Evolutionary conservation across 2,888 invertebrate genomes (phyloP).

Genomic region (Yponomeuta cagnagella): DNA sequence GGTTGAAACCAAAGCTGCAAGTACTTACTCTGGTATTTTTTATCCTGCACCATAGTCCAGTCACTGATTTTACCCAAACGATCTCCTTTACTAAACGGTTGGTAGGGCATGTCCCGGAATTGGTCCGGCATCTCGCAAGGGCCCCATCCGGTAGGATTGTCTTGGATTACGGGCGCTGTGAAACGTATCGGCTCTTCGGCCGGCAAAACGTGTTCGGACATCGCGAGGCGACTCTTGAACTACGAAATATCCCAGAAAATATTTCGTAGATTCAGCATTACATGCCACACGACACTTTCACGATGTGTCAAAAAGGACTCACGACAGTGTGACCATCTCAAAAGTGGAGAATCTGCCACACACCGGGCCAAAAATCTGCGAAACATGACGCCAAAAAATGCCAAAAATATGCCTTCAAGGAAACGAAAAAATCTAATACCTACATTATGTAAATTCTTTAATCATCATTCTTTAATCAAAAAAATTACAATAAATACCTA

Average conservation of each 20-base stretch:
- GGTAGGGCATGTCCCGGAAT: constrained; percentile 98
- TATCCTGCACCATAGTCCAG: constrained; percentile 97
- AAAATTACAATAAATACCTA: too few relatives aligned
- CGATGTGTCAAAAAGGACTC: constrained; percentile 1
- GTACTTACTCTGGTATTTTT: constrained; percentile 90
- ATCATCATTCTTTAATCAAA: too few relatives aligned
- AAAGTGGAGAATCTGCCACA: too few relatives aligned
- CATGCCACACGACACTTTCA: constrained; percentile 52
- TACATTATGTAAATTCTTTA: too few relatives aligned
- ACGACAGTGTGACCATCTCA: too few relatives aligned
- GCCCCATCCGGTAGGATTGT: constrained; percentile 96
- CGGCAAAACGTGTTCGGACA: constrained; percentile 71
- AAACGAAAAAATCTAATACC: too few relatives aligned
- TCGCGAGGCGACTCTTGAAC: constrained; percentile 29
- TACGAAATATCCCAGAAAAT: constrained; percentile 22
- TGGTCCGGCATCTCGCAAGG: constrained; percentile 96
- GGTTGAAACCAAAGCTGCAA: neutral
- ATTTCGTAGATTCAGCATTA: constrained; percentile 29
- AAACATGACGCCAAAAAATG: too few relatives aligned
- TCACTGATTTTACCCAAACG: constrained; percentile 99
- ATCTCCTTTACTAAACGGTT: constrained; percentile 99
- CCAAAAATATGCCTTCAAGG: too few relatives aligned
- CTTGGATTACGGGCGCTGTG: constrained; percentile 83
- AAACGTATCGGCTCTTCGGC: constrained; percentile 80
- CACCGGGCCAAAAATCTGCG: too few relatives aligned